Conservation (phyloP, 2,113 vertebrate genomes). For the Marmota flaviventris region DNA sequence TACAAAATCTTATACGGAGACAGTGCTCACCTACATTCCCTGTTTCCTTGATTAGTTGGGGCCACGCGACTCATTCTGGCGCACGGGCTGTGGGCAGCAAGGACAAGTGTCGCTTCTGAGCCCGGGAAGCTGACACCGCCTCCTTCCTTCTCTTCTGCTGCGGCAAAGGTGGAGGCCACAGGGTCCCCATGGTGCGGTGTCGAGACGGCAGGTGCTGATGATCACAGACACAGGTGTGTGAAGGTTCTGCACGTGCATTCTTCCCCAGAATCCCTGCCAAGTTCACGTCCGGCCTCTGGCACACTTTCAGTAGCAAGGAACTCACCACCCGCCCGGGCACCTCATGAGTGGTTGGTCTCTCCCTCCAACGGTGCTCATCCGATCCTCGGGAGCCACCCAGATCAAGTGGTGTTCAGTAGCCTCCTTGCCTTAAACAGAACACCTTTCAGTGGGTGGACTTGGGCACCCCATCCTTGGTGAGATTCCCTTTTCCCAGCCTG, state of each 20-base stretch:
- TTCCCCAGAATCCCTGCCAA: not conserved
- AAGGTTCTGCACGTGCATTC: not conserved
- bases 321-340: not conserved
- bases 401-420: not conserved
- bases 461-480: not conserved
- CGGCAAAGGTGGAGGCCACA: accelerated
- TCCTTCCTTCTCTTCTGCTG: not conserved
- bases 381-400: not conserved
- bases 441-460: not conserved
- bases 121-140: too few species aligned
- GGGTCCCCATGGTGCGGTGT: not conserved
- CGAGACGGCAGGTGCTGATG: not conserved
- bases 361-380: not conserved
- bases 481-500: not conserved
- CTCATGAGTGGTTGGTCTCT: not conserved
- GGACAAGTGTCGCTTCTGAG: not conserved
- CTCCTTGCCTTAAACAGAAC: not conserved
- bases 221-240: accelerated
- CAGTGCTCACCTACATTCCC: not conserved
- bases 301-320: not conserved
- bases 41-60: not conserved
- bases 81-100: not conserved
- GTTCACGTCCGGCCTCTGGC: not conserved
- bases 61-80: not conserved
- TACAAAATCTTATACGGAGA: not conserved